These are phyloP conservation scores for Torymus aiolomorphi DNA, from an alignment of 2,888 invertebrate genomes.

Conservation along the genomic window DNA sequence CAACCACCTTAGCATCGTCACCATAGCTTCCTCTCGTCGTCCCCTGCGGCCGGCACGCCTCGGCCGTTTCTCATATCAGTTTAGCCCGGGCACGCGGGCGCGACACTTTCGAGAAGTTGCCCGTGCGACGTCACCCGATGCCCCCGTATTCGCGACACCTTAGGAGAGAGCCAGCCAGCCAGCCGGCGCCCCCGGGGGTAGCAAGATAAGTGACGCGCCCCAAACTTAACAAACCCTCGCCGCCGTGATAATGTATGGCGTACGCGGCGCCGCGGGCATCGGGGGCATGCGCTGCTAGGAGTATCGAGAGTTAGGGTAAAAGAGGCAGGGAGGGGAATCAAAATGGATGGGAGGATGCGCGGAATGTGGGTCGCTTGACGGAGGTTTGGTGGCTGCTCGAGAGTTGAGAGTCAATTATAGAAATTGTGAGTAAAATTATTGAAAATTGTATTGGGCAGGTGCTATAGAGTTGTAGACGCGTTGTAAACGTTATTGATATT, in stretches of 20 bases:
- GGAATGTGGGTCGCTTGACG: constrained; percentile 15
- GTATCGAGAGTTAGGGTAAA: neutral
- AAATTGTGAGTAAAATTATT: too few relatives aligned
- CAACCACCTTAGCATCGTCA: too few relatives aligned
- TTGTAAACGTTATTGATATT: too few relatives aligned
- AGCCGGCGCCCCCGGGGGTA: constrained; percentile 51
- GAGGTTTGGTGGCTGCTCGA: too few relatives aligned
- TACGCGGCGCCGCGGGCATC: constrained; percentile 25
- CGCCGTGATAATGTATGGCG: constrained; percentile 61
- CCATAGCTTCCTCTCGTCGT: neutral
- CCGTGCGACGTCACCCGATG: constrained; percentile 65
- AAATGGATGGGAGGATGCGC: constrained; percentile 43
- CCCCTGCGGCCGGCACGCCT: constrained; percentile 74
- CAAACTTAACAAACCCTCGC: constrained; percentile 68
- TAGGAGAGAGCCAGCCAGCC: constrained; percentile 58
- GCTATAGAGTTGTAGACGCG: too few relatives aligned
- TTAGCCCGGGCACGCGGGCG: constrained; percentile 66
- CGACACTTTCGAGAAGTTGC: constrained; percentile 75
- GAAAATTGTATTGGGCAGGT: too few relatives aligned
- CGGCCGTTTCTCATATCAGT: constrained; percentile 75
- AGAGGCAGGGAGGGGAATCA: neutral
- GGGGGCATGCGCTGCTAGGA: constrained; percentile 13
- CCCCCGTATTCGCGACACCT: constrained; percentile 50
- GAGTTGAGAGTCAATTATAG: too few relatives aligned
- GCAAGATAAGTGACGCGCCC: constrained; percentile 72